Conservation (phyloP, 2,113 vertebrate genomes). For the Peucedramus taeniatus region DNA sequence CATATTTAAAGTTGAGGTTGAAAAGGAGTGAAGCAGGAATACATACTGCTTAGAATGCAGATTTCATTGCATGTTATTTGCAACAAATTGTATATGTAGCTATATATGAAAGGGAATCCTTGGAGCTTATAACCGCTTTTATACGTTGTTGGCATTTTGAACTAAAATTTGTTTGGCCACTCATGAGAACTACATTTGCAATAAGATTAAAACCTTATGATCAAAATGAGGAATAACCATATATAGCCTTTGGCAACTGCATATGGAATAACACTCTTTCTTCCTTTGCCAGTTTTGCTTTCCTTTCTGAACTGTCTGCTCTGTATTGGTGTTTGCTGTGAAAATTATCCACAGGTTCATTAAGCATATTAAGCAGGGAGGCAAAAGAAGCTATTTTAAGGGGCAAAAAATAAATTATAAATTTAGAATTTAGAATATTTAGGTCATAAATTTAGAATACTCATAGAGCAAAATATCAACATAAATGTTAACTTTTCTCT, state of each 20-base stretch:
- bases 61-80: slow-evolving; percentile 13
- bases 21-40: slow-evolving; percentile 1
- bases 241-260: background rate
- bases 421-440: background rate
- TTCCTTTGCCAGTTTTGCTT: slow-evolving; percentile 41
- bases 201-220: background rate
- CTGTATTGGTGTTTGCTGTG: background rate
- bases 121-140: background rate
- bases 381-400: background rate
- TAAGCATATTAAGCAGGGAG: background rate
- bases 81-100: background rate
- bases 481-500: background rate
- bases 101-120: background rate
- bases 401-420: background rate
- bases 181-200: slow-evolving; percentile 9
- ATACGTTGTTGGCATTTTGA: background rate
- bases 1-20: slow-evolving; percentile 23
- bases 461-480: background rate
- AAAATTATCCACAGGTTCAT: background rate
- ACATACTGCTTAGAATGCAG: slow-evolving; percentile 6
- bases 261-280: background rate
- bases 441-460: background rate
- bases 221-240: slow-evolving; percentile 21
- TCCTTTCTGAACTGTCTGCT: background rate
- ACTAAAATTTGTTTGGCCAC: background rate